Percentiles rank a stretch among this genome's conserved stretches.
Conservation (phyloP, 2,113 vertebrate genomes). For the Monarcha castaneiventris region DNA sequence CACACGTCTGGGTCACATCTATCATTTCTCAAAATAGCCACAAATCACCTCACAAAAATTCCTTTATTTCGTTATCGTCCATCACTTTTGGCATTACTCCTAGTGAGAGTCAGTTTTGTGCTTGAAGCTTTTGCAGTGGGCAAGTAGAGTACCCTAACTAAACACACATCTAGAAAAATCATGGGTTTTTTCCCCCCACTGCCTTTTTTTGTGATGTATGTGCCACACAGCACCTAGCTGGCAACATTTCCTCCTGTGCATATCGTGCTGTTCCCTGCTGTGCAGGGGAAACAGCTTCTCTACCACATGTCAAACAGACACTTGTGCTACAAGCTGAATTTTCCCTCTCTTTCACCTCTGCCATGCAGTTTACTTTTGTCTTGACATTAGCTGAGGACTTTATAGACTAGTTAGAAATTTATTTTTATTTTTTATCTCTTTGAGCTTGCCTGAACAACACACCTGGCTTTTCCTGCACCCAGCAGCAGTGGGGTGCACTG, state of each 20-base stretch:
- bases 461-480: neutral
- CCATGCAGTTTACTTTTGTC: neutral
- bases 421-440: neutral
- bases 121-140: neutral
- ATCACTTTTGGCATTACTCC: neutral
- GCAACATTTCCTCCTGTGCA: neutral
- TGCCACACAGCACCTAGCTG: neutral
- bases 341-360: neutral
- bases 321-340: neutral
- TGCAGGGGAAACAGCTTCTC: neutral
- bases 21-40: neutral
- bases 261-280: neutral
- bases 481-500: neutral
- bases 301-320: neutral
- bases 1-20: neutral
- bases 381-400: neutral
- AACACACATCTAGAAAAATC: neutral
- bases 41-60: neutral
- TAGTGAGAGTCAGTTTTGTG: neutral
- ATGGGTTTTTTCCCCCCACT: fast-evolving
- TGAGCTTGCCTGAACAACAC: neutral
- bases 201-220: neutral
- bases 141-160: neutral
- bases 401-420: neutral
- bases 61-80: fast-evolving